These are phyloP conservation scores for Hipparchia sbordonii DNA, from an alignment of 2,888 invertebrate species.

Conservation along the genomic window DNA sequence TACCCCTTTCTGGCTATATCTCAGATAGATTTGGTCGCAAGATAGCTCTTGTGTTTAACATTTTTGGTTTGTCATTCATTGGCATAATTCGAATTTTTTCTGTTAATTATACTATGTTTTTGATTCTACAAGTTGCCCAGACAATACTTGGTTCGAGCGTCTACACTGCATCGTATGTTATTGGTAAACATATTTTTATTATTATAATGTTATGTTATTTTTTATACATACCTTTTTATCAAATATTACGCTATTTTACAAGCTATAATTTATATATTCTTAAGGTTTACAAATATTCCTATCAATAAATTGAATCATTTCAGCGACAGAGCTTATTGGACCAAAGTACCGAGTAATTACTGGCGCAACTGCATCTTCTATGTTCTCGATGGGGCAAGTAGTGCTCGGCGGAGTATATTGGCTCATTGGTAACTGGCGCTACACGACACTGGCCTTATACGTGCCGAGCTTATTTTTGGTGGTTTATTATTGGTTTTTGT, in stretches of 20 bases:
- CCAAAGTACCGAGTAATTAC: constrained; percentile 85
- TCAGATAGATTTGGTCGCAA: constrained; percentile 12
- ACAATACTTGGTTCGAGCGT: constrained; percentile 7
- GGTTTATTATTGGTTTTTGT: constrained; percentile 84
- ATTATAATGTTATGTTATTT: neutral
- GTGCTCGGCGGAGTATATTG: constrained; percentile 86
- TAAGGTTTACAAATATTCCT: no score
- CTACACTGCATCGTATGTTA: constrained; percentile 1
- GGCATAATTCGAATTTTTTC: constrained; percentile 9
- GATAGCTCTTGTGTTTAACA: constrained; percentile 4
- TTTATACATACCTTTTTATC: no score
- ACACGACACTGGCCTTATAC: constrained; percentile 82
- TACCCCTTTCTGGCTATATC: constrained; percentile 14
- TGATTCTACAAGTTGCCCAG: constrained; percentile 6
- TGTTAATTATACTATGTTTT: constrained; percentile 12
- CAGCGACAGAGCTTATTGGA: constrained; percentile 86
- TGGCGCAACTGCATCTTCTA: constrained; percentile 86
- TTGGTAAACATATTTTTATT: neutral
- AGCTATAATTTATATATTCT: no score
- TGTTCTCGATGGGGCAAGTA: constrained; percentile 88
- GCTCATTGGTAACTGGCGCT: constrained; percentile 86
- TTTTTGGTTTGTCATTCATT: neutral
- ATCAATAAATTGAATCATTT: neutral
- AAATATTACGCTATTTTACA: no score
- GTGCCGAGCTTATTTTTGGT: constrained; percentile 86